These are phyloP conservation scores for Microctenopoma stevenorrisi DNA, from an alignment of 2,797 vertebrate species.

Conservation along the genomic window DNA sequence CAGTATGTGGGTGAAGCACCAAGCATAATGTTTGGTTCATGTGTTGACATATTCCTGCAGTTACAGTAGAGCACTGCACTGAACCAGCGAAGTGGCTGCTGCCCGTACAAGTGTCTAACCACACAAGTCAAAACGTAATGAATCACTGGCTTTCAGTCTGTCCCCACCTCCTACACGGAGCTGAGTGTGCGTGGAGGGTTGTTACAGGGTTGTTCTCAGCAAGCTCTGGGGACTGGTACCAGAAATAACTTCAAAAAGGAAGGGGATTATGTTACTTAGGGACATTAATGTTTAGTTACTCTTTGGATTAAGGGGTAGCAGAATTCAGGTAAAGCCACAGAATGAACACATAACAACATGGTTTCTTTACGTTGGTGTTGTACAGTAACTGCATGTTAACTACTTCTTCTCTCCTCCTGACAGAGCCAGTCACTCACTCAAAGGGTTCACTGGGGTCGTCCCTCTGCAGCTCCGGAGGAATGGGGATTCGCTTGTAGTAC, in stretches of 20 bases:
- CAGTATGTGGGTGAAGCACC: neutral
- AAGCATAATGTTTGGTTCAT: slow-evolving; percentile 36
- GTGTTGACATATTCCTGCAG: slow-evolving; percentile 30
- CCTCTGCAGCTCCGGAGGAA: slow-evolving; percentile 90
- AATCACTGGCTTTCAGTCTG: neutral
- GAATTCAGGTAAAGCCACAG: too few species aligned
- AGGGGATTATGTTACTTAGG: too few species aligned
- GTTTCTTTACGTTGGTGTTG: too few species aligned
- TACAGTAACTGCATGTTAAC: too few species aligned
- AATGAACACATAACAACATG: too few species aligned
- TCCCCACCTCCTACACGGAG: neutral
- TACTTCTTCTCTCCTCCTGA: too few species aligned
- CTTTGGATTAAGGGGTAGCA: too few species aligned
- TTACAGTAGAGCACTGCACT: slow-evolving; percentile 23
- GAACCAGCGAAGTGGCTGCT: slow-evolving; percentile 19
- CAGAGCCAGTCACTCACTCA: slow-evolving; percentile 84
- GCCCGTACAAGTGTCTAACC: neutral
- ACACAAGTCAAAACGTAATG: slow-evolving; percentile 6
- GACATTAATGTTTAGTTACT: too few species aligned
- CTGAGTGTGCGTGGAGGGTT: neutral
- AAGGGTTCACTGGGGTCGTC: slow-evolving; percentile 92
- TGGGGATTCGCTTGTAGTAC: slow-evolving; percentile 98
- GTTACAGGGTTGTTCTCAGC: neutral
- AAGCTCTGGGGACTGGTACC: too few species aligned
- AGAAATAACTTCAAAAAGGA: too few species aligned